A percentile compares a stretch with the other conserved stretches of the same genome.
phyloP scores from a whole-genome alignment of 2,113 vertebrate genomes.

The Indicator maculatus region DNA sequence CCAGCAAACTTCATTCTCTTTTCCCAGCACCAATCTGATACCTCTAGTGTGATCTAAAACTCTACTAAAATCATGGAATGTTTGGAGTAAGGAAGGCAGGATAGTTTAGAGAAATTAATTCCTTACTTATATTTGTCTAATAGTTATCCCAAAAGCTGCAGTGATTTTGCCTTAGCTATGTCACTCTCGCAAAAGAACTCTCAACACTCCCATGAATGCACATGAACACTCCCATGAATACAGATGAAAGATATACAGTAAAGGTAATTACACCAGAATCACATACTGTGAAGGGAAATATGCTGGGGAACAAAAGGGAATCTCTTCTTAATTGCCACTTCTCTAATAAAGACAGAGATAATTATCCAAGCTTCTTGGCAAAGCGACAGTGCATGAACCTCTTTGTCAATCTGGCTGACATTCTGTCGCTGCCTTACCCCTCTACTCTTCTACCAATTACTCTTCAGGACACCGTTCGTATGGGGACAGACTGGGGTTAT shows the following conservation, averaged over 20 bases:
- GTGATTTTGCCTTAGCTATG: not conserved
- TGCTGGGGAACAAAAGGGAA: not conserved
- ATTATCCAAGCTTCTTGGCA: conserved; percentile 16
- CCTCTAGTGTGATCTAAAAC: not conserved
- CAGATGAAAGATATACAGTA: not conserved
- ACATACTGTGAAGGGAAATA: not conserved
- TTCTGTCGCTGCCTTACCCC: not conserved
- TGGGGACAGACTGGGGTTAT: not conserved
- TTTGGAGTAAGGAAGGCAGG: not conserved
- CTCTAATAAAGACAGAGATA: conserved; percentile 18
- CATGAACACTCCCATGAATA: not conserved
- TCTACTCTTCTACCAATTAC: not conserved
- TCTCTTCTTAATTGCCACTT: not conserved
- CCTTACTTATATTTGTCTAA: not conserved
- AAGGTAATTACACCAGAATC: not conserved
- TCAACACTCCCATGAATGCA: not conserved
- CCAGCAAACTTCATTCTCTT: not conserved
- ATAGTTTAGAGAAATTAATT: not conserved
- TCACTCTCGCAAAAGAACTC: not conserved
- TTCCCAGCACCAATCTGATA: not conserved
- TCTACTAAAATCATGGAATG: not conserved
- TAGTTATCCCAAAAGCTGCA: not conserved
- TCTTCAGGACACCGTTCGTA: not conserved
- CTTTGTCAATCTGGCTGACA: not conserved
- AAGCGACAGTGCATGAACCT: not conserved